phyloP scores from a whole-genome alignment of 1,140 invertebrate genomes.

The Eumeta japonica region DNA sequence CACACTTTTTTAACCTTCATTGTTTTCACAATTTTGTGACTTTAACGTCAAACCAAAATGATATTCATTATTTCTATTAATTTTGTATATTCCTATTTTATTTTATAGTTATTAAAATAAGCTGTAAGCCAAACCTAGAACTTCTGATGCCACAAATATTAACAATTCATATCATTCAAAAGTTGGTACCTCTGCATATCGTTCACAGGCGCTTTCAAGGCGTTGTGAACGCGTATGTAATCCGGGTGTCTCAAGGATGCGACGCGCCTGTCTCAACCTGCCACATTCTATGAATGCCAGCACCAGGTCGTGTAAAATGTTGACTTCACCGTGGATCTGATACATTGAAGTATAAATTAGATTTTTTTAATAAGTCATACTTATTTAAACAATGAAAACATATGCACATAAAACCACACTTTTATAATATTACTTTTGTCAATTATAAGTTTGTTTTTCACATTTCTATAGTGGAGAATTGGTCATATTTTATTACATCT shows the following conservation, averaged over 20 bases:
- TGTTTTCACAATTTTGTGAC: too few species aligned
- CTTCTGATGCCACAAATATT: slow-evolving; percentile 69
- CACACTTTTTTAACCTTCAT: too few species aligned
- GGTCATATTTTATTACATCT: too few species aligned
- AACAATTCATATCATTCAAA: slow-evolving; percentile 72
- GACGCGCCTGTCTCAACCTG: slow-evolving; percentile 71
- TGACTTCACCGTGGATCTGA: slow-evolving; percentile 74
- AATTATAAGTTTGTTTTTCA: too few species aligned
- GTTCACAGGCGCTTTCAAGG: slow-evolving; percentile 35
- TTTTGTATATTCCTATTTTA: neutral
- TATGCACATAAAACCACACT: too few species aligned
- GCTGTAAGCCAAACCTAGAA: slow-evolving; percentile 68
- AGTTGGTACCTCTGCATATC: slow-evolving; percentile 62
- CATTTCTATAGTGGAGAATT: too few species aligned
- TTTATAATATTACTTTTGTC: too few species aligned
- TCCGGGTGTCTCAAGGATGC: slow-evolving; percentile 79
- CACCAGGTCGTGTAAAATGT: slow-evolving; percentile 78
- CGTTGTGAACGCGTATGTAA: slow-evolving; percentile 53
- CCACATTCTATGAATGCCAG: slow-evolving; percentile 78
- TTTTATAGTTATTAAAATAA: neutral
- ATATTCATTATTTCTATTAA: too few species aligned
- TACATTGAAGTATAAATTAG: slow-evolving; percentile 5
- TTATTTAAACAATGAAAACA: too few species aligned
- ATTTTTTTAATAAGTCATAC: too few species aligned
- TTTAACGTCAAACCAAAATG: too few species aligned